These are phyloP conservation scores for Tetragonula clypearis DNA, from an alignment of 1,140 invertebrate species.

Conservation along the genomic window DNA sequence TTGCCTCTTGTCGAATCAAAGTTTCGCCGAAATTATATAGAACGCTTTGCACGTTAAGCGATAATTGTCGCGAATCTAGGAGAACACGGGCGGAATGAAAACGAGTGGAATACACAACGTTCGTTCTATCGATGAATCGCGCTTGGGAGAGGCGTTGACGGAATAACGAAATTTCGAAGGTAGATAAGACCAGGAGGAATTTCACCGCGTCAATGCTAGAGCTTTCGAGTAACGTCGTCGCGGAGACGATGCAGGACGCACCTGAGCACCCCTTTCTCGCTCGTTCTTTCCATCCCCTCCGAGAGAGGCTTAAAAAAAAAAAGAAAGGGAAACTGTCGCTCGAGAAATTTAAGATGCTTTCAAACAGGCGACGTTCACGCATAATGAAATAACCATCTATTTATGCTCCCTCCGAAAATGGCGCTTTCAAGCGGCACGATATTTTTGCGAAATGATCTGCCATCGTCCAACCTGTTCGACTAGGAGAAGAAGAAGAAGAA, in stretches of 20 bases:
- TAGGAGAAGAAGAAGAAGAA: not conserved
- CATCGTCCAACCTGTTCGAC: not conserved
- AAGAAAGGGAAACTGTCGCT: constrained; percentile 45
- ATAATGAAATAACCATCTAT: constrained; percentile 60
- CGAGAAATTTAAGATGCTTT: constrained; percentile 70
- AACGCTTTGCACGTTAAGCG: constrained; percentile 35
- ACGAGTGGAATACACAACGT: not conserved
- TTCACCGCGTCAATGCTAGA: constrained; percentile 60
- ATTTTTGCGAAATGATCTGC: constrained; percentile 9
- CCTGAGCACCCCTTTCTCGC: constrained; percentile 59
- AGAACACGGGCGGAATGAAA: not conserved
- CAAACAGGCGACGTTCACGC: constrained; percentile 52
- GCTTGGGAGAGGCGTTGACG: not conserved
- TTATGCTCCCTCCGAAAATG: constrained; percentile 29
- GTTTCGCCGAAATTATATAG: not conserved
- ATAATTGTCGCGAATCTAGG: constrained; percentile 13
- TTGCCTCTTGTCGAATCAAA: not conserved
- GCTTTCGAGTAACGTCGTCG: constrained; percentile 44
- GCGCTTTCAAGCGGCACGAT: not conserved
- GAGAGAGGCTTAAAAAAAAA: constrained; percentile 18
- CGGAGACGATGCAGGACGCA: constrained; percentile 57
- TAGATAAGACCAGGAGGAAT: constrained; percentile 32
- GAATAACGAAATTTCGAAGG: not conserved
- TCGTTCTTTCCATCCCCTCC: constrained; percentile 34
- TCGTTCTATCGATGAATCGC: constrained; percentile 28